Percentiles rank a stretch among this genome's conserved stretches.
phyloP scores from a whole-genome alignment of 1,140 invertebrate genomes.

The Cataglyphis hispanica region DNA sequence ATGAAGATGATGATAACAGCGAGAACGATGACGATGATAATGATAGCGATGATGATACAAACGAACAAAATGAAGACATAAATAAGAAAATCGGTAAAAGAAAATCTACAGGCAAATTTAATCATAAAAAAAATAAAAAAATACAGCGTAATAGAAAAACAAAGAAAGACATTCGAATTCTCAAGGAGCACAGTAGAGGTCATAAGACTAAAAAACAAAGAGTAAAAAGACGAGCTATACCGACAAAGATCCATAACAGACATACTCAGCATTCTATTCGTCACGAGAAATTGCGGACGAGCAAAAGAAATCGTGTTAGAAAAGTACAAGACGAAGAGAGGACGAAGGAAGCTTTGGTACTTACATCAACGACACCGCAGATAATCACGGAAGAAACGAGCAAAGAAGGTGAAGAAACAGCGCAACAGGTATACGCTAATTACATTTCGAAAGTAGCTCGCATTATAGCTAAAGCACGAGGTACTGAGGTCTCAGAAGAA shows the following conservation, averaged over 20 bases:
- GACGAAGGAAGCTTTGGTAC: background rate
- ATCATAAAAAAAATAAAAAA: slow-evolving; percentile 7
- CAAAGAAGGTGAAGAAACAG: background rate
- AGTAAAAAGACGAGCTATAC: background rate
- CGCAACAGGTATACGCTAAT: background rate
- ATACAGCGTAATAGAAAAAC: background rate
- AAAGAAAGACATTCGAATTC: background rate
- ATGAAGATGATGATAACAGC: background rate
- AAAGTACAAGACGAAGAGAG: background rate
- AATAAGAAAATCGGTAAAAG: background rate
- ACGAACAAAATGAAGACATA: background rate
- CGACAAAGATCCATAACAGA: background rate
- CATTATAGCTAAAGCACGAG: slow-evolving; percentile 37
- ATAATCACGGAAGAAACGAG: background rate
- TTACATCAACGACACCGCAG: background rate
- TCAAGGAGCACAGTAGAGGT: background rate
- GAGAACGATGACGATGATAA: background rate
- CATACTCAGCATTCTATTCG: background rate
- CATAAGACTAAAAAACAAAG: slow-evolving; percentile 4
- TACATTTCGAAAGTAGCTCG: slow-evolving; percentile 39
- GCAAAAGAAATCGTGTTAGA: background rate
- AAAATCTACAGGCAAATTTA: background rate
- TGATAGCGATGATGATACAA: background rate
- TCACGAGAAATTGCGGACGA: background rate
- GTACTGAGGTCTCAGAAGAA: background rate